A percentile compares a stretch with the other conserved stretches of the same genome.
These are phyloP conservation scores for Nemurella pictetii DNA, from an alignment of 2,888 invertebrate species.

Conservation along the genomic window DNA sequence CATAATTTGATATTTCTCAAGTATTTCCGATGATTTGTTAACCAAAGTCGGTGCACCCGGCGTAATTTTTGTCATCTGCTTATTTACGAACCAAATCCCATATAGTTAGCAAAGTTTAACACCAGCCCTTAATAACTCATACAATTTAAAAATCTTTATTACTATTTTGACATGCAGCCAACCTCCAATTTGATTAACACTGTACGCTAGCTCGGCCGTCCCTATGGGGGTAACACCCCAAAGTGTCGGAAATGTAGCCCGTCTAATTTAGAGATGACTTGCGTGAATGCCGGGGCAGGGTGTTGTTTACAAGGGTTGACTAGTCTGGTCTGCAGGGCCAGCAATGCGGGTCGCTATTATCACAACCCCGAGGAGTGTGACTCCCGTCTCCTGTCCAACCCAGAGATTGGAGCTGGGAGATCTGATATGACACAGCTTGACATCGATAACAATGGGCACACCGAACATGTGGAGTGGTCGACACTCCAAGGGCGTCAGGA, in stretches of 20 bases:
- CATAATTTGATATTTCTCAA: background rate
- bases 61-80: too few relatives aligned
- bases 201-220: background rate
- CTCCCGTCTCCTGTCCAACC: too few relatives aligned
- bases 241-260: constrained; percentile 13
- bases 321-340: background rate
- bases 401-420: background rate
- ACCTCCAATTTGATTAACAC: background rate
- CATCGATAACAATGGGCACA: background rate
- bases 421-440: background rate
- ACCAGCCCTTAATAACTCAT: background rate
- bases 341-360: background rate
- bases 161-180: background rate
- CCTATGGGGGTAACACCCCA: background rate
- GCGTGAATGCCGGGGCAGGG: background rate
- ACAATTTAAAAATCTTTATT: background rate
- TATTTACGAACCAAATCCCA: too few relatives aligned
- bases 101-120: too few relatives aligned
- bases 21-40: too few relatives aligned
- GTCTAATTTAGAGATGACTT: constrained; percentile 15
- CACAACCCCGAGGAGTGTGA: background rate
- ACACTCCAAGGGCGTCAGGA: background rate
- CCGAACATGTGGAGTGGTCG: background rate
- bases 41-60: too few relatives aligned
- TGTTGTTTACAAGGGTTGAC: constrained; percentile 5